Percentiles rank a stretch among this genome's conserved stretches.
phyloP scores from a whole-genome alignment of 1,140 invertebrate species.

The Aphis craccivora region DNA sequence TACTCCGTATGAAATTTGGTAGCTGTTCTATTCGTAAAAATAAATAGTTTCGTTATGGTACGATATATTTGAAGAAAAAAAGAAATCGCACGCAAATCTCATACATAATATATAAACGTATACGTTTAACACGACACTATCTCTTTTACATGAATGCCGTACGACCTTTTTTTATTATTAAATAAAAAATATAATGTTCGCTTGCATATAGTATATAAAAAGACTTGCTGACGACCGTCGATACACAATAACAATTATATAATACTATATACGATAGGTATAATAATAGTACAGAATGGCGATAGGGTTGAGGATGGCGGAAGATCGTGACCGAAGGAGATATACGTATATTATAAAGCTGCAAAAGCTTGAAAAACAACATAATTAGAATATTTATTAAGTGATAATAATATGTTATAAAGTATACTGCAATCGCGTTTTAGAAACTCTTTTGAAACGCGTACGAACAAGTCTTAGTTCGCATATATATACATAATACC shows the following conservation, averaged over 20 bases:
- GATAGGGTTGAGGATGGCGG: neutral
- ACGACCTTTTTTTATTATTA: neutral
- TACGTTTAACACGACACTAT: neutral
- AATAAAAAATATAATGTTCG: neutral
- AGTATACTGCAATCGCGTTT: neutral
- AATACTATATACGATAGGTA: neutral
- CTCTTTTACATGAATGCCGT: neutral
- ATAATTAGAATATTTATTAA: neutral
- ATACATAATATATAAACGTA: neutral
- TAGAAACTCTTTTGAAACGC: neutral
- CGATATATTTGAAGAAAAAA: neutral
- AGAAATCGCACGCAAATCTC: neutral
- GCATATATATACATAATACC: neutral
- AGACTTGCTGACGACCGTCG: neutral
- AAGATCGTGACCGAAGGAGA: neutral
- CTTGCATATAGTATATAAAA: neutral
- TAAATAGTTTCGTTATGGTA: neutral
- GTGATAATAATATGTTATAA: neutral
- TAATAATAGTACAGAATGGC: neutral
- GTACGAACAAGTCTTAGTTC: neutral
- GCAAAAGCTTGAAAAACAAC: neutral
- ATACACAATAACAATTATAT: neutral
- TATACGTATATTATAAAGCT: neutral
- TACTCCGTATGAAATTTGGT: neutral
- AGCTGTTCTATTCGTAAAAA: neutral